Evolutionary conservation across 2,113 vertebrate genomes (phyloP), one percentile per base, ranked within the genome.

Genomic region (Daubentonia madagascariensis): DNA sequence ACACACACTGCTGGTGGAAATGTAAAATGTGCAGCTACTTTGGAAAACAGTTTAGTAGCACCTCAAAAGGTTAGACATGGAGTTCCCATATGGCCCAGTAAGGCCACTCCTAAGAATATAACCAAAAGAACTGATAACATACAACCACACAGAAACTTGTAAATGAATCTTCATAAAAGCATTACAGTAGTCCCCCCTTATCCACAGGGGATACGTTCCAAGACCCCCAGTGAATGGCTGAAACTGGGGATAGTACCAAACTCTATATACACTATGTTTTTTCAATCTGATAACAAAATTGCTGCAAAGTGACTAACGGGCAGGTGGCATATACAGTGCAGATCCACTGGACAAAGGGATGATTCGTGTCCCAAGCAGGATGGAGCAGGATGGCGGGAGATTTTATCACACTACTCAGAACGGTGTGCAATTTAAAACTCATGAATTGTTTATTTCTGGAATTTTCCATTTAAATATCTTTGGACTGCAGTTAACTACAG

Each of bases 1-100:
- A 0, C 0, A 0, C 0, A 3, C 57, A 12, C 14, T 1, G 73
- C 63, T 5, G 2, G 28, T 2, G 12, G 9, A 1, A 23, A n/a
- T 7, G 2, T 10, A 20, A n/a, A 35, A 23, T 0, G 65, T 23
- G 13, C 45, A 17, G 2, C 75, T 45, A 5, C 61, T 48, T 30
- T 11, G 32, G 52, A 28, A 65, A 81, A 30, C 13, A 14, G 40
- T 10, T 54, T 8, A 5, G 11, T 25, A 14, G 1, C 17, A 22
- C 17, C 40, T 45, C 8, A 1, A 45, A 17, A 5, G 8, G 20
- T 8, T 13, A 30, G 30, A 3, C 12, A 40, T 0, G 16, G 35
- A 14, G n/a, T 25, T 35, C 35, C 8, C 48, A 8, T 0, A 5
- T 0, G 17, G 28, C n/a, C 72, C 40, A 5, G 12, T 0, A 30